Base-by-base conservation (phyloP, 2,797 vertebrate genomes). In the Parambassis ranga region DNA sequence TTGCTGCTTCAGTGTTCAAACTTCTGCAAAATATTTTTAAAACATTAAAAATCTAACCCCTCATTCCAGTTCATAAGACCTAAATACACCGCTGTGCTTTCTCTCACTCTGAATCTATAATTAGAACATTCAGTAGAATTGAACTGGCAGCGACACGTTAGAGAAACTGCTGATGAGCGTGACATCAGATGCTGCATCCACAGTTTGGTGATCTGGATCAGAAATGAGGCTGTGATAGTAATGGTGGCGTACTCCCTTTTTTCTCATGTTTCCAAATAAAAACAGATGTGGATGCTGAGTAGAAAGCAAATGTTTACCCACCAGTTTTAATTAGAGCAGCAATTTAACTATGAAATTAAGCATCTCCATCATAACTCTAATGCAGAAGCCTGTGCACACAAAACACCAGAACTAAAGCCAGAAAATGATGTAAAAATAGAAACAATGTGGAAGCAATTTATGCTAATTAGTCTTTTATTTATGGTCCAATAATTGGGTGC, bases 381-480 rank as follows among this genome's bases (percentile, higher is more conserved):
- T 7, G 30, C 76, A 61, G 70, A 58, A 65, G 74, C 67, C 56
- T 55, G 31, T 13, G 56, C 55, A 59, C 65, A 73, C 60, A 75
- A 55, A 32, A 44, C 11, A 20, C 5, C 20, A 32, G 16, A 3
- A 10, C 1, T 7, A 39, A 43, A 49, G 24, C 18, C 55, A 36
- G 64, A 64, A 55, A 70, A 84, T 67, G 2, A 80, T 53, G 57
- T 79, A 84, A 84, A 91, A 86, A 91, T 90, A 92, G 89, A 86
- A 90, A 87, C 89, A 88, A 89, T 91, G 90, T 90, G 90, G 92
- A 92, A 93, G 89, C 87, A 92, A 91, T 92, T 91, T 71, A 90
- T 92, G 91, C 89, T 93, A 94, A 93, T 94, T 93, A 93, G 84
- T 57, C 90, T 89, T 92, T 91, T 93, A 93, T 92, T 93, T 92